Evolutionary conservation across 2,888 invertebrate genomes (phyloP), one percentile per base, ranked within the genome.

Genomic region (Sisyra nigra): DNA sequence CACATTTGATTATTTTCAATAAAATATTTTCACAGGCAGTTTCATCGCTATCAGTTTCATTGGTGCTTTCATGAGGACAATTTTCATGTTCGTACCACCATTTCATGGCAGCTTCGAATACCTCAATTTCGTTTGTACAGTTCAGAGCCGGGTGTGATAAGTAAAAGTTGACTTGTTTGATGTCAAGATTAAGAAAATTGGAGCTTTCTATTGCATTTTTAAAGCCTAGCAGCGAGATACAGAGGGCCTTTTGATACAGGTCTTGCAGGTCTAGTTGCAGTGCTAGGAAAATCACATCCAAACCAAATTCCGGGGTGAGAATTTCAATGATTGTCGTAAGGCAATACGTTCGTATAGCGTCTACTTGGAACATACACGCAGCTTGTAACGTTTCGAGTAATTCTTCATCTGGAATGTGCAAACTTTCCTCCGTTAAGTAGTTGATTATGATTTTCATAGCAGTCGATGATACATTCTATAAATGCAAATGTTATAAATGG

Each of bases 291-390:
- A 62, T 62, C 42, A 60, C 52, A 47, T 56, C 54, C 30, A 62
- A 40, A 45, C 59, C 59, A 47, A 57, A 58, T n/a, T 48, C 41
- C 15, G 15, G 11, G 5, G 29, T 19, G 14, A 43, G 18, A 10
- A 31, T 43, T 19, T 38, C 38, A n/a, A 29, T 31, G 18, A 43
- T 37, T 14, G 37, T 37, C 15, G n/a, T 11, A 4, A 30, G 17
- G 17, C 37, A 37, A 14, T 37, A 42, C n/a, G 52, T 44, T 48
- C 55, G 55, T 17, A 67, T 53, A 9, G 51, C 41, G 1, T 53
- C 51, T 47, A 68, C 63, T 49, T 66, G 64, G 34, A 66, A 52
- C 58, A 64, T 62, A 46, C 57, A 57, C 11, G 63, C 56, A 2
- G 61, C 55, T 48, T 62, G 55, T 18, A 66, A 50, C 11, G 62